Base-by-base conservation (phyloP, 1,140 invertebrate genomes). In the Aricia agestis region DNA sequence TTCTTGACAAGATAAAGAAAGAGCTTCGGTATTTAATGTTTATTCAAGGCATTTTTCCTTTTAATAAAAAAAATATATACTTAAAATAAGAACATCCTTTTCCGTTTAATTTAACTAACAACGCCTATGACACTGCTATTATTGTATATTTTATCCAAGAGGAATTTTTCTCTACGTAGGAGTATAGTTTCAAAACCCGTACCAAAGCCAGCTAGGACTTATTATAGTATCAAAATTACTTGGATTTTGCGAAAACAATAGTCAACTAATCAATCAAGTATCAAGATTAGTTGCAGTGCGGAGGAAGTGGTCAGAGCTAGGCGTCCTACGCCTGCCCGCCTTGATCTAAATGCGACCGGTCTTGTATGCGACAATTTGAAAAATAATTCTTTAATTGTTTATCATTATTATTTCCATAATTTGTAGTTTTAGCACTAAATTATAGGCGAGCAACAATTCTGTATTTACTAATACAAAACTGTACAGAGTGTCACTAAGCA, bases 251-350 rank as follows among this genome's bases (percentile, higher is more conserved):
- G 6, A 52, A 52, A 52, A 52, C 45, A 52, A 52, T 52, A 52
- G 11, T 52, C 36, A 52, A 52, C 10, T 15, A 15, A 52, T 52
- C 45, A 52, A 52, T 52, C 45, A 52, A 52, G 45, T 52, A 52
- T 52, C 45, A 52, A 52, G 45, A 52, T 52, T 52, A 52, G 45
- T 52, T 52, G 45, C 45, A 52, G 45, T 63, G 18, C 19, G 59
- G 59, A 63, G 59, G 59, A 63, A 63, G 59, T 63, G 59, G 59
- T 11, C 59, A 11, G 59, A 52, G 13, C 45, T 13, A 2, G 59
- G 19, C 59, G 59, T 63, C 17, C 59, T 25, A 63, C 59, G 10
- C 18, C 10, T 2, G 59, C 9, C 11, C 6, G 11, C 59, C 59
- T 63, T 63, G 59, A 25, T 63, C 59, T 11, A 25, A 63, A 25